Conservation (phyloP, 2,113 vertebrate species). For the Oophaga pumilio region DNA sequence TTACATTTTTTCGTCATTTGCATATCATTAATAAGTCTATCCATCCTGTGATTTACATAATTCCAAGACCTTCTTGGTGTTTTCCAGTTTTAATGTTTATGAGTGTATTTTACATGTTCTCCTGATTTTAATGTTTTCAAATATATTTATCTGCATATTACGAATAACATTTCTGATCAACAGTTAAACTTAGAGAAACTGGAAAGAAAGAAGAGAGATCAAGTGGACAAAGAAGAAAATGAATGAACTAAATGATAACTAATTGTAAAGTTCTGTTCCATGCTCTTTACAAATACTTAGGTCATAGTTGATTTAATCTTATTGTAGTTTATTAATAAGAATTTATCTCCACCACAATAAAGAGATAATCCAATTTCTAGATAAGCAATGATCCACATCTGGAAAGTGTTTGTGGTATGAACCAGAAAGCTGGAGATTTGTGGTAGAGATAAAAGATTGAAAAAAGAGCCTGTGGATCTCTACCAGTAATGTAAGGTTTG, state of each 20-base stretch:
- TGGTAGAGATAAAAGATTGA: constrained; percentile 15
- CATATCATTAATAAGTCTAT: too few relatives aligned
- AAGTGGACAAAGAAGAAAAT: not conserved
- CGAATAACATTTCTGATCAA: not conserved
- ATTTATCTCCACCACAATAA: constrained; percentile 5
- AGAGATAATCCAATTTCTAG: constrained; percentile 12
- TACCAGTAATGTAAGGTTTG: not conserved
- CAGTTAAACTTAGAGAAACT: not conserved
- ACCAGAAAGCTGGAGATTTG: constrained; percentile 8
- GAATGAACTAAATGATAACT: not conserved
- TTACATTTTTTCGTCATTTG: too few relatives aligned
- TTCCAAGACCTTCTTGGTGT: too few relatives aligned
- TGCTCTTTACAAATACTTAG: not conserved
- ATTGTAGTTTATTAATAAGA: constrained; percentile 3
- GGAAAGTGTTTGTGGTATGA: constrained; percentile 14
- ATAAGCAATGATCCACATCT: constrained; percentile 13
- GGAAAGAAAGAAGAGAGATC: not conserved
- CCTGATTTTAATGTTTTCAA: not conserved
- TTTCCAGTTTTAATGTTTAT: too few relatives aligned
- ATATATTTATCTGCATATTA: not conserved
- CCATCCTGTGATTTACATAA: too few relatives aligned
- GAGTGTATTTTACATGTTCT: too few relatives aligned
- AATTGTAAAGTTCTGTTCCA: not conserved
- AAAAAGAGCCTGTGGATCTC: not conserved
- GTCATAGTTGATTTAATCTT: not conserved